Conservation (phyloP, 2,113 vertebrate species). For the Monarcha castaneiventris region DNA sequence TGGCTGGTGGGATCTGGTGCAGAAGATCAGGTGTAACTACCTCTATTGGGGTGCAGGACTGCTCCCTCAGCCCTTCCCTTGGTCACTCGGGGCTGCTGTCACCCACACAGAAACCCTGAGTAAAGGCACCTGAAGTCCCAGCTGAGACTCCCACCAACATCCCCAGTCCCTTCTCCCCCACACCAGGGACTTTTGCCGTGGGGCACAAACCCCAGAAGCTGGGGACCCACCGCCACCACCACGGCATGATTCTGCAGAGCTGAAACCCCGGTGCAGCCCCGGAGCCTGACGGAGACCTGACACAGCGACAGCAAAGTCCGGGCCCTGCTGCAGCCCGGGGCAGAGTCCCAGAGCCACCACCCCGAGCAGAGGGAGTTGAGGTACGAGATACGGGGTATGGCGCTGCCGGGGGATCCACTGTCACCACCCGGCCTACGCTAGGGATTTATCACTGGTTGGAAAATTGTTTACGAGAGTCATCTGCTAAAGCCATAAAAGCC, state of each 20-base stretch:
- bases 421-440: fast-evolving
- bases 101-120: background rate
- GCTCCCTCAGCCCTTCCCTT: background rate
- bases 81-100: background rate
- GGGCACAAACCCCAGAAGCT: background rate
- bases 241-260: fast-evolving
- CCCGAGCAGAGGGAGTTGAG: background rate
- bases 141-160: background rate
- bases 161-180: too few species aligned
- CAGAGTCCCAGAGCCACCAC: background rate
- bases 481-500: background rate
- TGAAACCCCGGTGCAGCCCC: fast-evolving
- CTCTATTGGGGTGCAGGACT: background rate
- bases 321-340: background rate
- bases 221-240: fast-evolving
- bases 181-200: background rate
- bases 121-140: background rate
- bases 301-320: background rate
- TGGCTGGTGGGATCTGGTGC: background rate
- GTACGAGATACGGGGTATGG: fast-evolving
- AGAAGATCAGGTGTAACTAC: background rate
- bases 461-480: background rate
- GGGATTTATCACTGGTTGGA: fast-evolving
- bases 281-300: background rate
- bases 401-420: fast-evolving